phyloP scores from a whole-genome alignment of 2,888 invertebrate species.

The Xanthostigma xanthostigma region DNA sequence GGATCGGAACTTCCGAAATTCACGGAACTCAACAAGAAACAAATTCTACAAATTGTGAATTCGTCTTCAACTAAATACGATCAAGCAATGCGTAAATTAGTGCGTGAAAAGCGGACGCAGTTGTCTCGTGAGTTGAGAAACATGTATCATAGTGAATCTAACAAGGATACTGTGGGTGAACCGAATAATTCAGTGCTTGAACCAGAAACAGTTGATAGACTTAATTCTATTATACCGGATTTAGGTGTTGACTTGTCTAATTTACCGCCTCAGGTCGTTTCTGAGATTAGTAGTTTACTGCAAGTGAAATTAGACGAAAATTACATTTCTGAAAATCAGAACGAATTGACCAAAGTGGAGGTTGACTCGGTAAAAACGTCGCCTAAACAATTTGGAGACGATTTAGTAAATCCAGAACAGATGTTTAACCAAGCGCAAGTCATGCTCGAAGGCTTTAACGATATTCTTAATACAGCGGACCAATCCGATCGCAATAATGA shows the following conservation, averaged over 20 bases:
- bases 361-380: too few species aligned
- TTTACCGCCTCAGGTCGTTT: background rate
- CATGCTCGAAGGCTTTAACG: too few species aligned
- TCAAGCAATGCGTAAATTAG: constrained; percentile 22
- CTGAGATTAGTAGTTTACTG: background rate
- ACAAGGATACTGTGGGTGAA: constrained; percentile 9
- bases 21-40: constrained; percentile 1
- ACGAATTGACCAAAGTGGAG: too few species aligned
- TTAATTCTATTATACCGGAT: background rate
- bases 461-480: too few species aligned
- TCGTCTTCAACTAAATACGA: constrained; percentile 20
- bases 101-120: constrained; percentile 25
- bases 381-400: too few species aligned
- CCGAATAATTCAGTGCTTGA: background rate
- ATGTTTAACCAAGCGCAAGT: too few species aligned
- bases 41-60: constrained; percentile 1
- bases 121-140: constrained; percentile 24
- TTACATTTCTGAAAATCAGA: too few species aligned
- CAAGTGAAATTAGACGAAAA: background rate
- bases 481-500: too few species aligned
- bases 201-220: background rate
- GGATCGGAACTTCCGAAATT: too few species aligned
- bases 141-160: constrained; percentile 18
- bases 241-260: background rate
- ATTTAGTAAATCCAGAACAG: too few species aligned